Base-by-base conservation (phyloP, 1,140 invertebrate genomes). In the Achroia grisella region DNA sequence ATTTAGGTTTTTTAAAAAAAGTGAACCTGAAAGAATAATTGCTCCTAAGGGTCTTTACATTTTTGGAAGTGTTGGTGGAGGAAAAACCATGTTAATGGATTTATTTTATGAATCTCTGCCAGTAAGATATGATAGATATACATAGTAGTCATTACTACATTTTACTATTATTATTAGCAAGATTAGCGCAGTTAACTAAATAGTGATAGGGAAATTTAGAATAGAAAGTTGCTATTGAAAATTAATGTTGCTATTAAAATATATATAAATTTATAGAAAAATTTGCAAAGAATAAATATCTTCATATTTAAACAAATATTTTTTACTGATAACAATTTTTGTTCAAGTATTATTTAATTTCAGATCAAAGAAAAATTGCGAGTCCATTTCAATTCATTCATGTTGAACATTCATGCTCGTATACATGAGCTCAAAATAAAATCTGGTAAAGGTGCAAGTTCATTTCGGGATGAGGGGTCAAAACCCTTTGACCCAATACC, bases 51-150 rank as follows among this genome's bases (percentile, higher is more conserved):
- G 94, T 5, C 75, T 96, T 6, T 96, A 96, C 65, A 89, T 96
- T 35, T 92, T 93, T 84, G 94, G 95, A 35, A 91, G 94, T 70
- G 94, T 97, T 60, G 95, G 97, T 35, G 94, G 96, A 69, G 97
- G 97, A 44, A 98, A 99, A 89, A 99, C 98, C 8, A 99, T 99
- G 93, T 86, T 99, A 14, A 99, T 99, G 98, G 98, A 99, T 87
- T 77, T 99, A 57, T 99, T 99, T 86, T 97, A 94, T 88, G 89
- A 96, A 68, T 79, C 77, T 36, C 49, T 81, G 10, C 78, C 80
- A 68, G 89, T 93, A 88, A 80, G n/a, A n/a, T n/a, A n/a, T n/a
- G n/a, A n/a, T n/a, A n/a, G n/a, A n/a, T n/a, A n/a, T n/a, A n/a
- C n/a, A n/a, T n/a, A n/a, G n/a, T n/a, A n/a, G n/a, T n/a, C n/a